These are phyloP conservation scores for Triplophysa rosa DNA, from an alignment of 2,113 vertebrate genomes.

Conservation along the genomic window DNA sequence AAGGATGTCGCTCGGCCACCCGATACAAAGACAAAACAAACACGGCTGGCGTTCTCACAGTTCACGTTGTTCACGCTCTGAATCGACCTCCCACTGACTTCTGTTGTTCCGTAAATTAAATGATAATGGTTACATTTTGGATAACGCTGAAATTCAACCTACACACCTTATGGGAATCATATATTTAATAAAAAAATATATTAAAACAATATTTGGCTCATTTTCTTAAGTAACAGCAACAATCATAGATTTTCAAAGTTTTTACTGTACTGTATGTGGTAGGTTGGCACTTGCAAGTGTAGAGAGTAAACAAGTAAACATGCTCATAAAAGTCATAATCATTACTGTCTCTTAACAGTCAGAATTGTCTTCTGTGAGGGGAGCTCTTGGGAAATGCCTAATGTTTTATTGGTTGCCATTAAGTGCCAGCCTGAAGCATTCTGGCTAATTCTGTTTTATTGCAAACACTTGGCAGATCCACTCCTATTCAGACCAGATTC, in stretches of 20 bases:
- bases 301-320: background rate
- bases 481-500: background rate
- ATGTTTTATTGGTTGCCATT: conserved; percentile 18
- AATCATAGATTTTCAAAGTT: too few species aligned
- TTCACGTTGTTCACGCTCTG: background rate
- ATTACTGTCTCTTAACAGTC: conserved; percentile 15
- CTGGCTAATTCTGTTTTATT: conserved; percentile 14
- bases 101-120: background rate
- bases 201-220: background rate
- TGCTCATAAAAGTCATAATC: background rate
- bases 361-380: background rate
- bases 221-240: too few species aligned
- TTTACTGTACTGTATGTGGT: background rate
- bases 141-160: too few species aligned
- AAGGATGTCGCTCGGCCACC: conserved; percentile 14
- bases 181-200: too few species aligned
- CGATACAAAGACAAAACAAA: conserved; percentile 31
- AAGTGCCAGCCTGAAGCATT: conserved; percentile 2
- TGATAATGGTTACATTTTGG: too few species aligned
- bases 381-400: background rate
- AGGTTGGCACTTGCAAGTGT: background rate
- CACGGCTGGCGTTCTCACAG: background rate
- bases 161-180: too few species aligned
- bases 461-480: background rate
- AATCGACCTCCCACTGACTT: background rate